Conservation (phyloP, 2,113 vertebrate species). For the Tretioscincus oriximinensis region DNA sequence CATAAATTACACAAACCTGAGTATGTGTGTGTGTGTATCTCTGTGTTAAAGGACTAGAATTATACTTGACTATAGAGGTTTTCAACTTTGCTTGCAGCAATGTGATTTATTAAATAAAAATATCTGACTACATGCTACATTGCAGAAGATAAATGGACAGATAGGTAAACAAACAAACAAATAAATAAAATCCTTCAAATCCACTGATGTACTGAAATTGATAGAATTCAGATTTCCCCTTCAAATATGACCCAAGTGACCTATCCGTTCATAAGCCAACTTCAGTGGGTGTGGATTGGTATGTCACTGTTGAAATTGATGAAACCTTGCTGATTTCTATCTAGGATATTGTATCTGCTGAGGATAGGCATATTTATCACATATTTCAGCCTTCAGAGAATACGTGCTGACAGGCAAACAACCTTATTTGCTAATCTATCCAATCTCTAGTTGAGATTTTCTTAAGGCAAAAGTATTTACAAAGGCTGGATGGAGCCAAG, state of each 20-base stretch:
- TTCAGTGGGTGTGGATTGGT: slow-evolving; percentile 1
- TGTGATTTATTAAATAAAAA: background rate
- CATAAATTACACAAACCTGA: background rate
- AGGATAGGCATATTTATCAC: background rate
- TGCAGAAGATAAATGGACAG: background rate
- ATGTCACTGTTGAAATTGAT: slow-evolving; percentile 22
- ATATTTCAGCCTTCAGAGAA: slow-evolving; percentile 30
- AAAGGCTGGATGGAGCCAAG: slow-evolving; percentile 26
- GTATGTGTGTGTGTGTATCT: too few relatives aligned
- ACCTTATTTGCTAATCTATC: slow-evolving; percentile 14
- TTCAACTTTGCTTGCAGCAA: background rate
- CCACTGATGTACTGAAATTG: background rate
- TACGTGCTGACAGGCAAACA: slow-evolving; percentile 4
- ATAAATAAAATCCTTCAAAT: background rate
- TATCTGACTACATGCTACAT: background rate
- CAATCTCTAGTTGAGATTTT: slow-evolving; percentile 12
- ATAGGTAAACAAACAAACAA: too few relatives aligned
- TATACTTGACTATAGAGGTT: background rate
- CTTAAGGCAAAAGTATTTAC: slow-evolving; percentile 23
- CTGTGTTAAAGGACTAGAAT: background rate
- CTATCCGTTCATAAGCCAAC: slow-evolving; percentile 23
- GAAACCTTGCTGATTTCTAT: background rate
- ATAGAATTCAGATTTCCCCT: background rate
- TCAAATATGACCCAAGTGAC: background rate
- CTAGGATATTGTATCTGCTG: slow-evolving; percentile 14